These are phyloP conservation scores for Diuraphis noxia DNA, from an alignment of 1,140 invertebrate species.

Conservation along the genomic window DNA sequence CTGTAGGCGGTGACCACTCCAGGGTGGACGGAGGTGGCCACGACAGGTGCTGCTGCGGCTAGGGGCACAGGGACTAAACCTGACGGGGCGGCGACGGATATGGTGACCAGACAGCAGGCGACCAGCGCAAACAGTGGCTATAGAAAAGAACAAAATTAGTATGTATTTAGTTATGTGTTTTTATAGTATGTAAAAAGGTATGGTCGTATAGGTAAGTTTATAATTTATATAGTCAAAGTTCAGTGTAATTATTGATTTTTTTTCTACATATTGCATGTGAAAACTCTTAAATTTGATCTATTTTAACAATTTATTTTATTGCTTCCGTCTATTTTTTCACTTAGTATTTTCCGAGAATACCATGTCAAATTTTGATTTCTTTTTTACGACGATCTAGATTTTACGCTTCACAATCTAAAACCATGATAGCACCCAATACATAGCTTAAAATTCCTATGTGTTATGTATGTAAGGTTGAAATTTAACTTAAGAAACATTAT, in stretches of 20 bases:
- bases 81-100: slow-evolving; percentile 12
- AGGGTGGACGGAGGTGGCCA: slow-evolving; percentile 58
- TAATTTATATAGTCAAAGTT: neutral
- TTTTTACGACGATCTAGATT: neutral
- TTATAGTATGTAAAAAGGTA: too few species aligned
- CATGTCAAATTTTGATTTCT: neutral
- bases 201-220: too few species aligned
- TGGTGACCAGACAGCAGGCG: neutral
- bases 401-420: neutral
- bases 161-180: too few species aligned
- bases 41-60: slow-evolving; percentile 51
- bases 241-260: neutral
- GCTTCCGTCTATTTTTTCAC: neutral
- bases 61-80: neutral
- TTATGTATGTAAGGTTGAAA: neutral
- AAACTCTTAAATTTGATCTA: too few species aligned
- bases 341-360: neutral
- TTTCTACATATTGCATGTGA: neutral
- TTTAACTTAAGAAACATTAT: neutral
- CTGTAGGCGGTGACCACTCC: slow-evolving; percentile 61
- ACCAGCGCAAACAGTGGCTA: neutral
- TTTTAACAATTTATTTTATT: neutral
- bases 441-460: neutral
- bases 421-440: neutral
- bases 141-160: neutral